Conservation (phyloP, 2,797 vertebrate genomes). For the Denticeps clupeoides region DNA sequence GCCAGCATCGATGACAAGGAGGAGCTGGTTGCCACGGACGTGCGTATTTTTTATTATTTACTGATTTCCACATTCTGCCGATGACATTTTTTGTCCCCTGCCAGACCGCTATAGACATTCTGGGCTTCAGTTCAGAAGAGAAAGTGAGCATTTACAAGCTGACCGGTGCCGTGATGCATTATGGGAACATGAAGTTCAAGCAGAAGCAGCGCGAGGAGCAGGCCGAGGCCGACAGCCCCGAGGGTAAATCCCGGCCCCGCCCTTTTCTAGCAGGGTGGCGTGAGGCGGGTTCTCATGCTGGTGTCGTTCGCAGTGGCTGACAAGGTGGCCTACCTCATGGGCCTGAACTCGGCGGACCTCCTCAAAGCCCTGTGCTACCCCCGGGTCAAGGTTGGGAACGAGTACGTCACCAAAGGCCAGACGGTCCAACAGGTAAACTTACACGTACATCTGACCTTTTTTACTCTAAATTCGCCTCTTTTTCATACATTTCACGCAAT, state of each 20-base stretch:
- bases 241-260: slow-evolving; percentile 44
- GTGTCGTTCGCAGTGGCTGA: slow-evolving; percentile 49
- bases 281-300: not conserved
- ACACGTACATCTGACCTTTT: not conserved
- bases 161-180: slow-evolving; percentile 79
- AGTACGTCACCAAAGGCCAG: slow-evolving; percentile 74
- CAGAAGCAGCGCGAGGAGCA: slow-evolving; percentile 83
- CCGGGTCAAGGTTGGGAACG: slow-evolving; percentile 77
- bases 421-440: slow-evolving; percentile 63
- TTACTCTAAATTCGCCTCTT: not conserved
- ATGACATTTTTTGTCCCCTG: not conserved
- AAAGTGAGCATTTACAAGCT: slow-evolving; percentile 77
- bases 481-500: not conserved
- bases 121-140: slow-evolving; percentile 71
- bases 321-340: slow-evolving; percentile 69
- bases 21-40: slow-evolving; percentile 72
- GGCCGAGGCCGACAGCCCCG: slow-evolving; percentile 75
- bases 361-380: slow-evolving; percentile 69
- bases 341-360: slow-evolving; percentile 70
- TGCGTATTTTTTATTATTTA: too few relatives aligned
- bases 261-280: too few relatives aligned
- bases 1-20: slow-evolving; percentile 68
- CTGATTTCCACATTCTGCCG: too few relatives aligned
- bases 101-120: slow-evolving; percentile 73
- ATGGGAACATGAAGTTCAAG: slow-evolving; percentile 81